Conservation (phyloP, 37 sponge, comb jelly and placozoan genomes). For the Petrosia ficiformis region DNA sequence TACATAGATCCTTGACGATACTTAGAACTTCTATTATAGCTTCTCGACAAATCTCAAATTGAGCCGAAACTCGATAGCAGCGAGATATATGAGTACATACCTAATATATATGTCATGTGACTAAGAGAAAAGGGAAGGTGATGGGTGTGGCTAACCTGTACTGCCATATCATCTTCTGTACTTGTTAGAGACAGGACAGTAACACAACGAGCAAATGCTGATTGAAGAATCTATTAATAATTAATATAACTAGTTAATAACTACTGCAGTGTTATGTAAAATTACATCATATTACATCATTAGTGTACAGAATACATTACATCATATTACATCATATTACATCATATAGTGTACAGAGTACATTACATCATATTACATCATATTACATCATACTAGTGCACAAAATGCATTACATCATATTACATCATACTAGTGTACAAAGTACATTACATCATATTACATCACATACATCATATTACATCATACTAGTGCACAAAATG, state of each 20-base stretch:
- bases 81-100: conserved; percentile 86
- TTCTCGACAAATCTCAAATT: conserved; percentile 93
- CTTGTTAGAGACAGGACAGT: conserved; percentile 78
- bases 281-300: background rate
- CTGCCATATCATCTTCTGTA: conserved; percentile 72
- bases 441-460: no score
- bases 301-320: background rate
- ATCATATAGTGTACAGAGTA: no score
- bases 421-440: no score
- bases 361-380: no score
- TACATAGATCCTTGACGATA: conserved; percentile 85
- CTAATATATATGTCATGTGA: conserved; percentile 1
- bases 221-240: conserved; percentile 63
- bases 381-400: no score
- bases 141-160: conserved; percentile 23
- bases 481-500: no score
- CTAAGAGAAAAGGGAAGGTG: background rate
- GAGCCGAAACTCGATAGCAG: conserved; percentile 93
- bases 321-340: no score
- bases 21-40: conserved; percentile 77
- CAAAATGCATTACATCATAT: no score
- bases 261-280: background rate
- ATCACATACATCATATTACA: no score
- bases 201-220: conserved; percentile 81
- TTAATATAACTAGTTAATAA: background rate